Base-by-base conservation (phyloP, 2,888 invertebrate species). In the Tenthredo distinguenda region DNA sequence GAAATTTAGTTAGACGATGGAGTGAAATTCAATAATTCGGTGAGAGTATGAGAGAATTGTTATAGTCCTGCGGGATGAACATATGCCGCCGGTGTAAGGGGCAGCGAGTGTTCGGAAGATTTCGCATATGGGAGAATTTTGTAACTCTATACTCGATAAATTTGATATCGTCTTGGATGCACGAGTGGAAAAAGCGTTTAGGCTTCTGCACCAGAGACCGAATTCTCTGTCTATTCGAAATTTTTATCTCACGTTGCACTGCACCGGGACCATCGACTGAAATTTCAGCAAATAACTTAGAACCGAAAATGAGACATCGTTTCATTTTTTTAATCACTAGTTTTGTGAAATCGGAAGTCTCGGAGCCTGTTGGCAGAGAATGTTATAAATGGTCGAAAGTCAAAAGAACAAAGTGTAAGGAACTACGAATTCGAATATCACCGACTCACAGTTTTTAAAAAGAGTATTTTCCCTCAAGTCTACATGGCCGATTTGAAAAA, bases 71-170 rank as follows among this genome's bases (percentile, higher is more conserved):
- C 31, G n/a, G 50, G 34, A 55, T 55, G 7, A 15, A 31, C 50
- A 55, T 26, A 26, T 43, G 15, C 74, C 77, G 77, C 47, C 7
- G 9, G 55, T 50, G 50, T 5, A 62, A 21, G 62, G 21, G 31
- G 31, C 18, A 34, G 47, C n/a, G n/a, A 77, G 55, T 77, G 26
- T 74, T 26, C 43, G 21, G 12, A 26, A 26, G 43, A 47, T 74
- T 7, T 26, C 18, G 18, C 34, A 34, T 55, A 77, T 26, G 47
- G 77, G 34, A 21, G 55, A 77, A 55, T 31, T 62, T 83, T 87
- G 92, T 90, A 92, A 92, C 91, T 89, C 89, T 91, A 92, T 91
- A 91, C 91, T 90, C 89, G 90, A 92, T 92, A 92, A 92, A 92
- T 92, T 92, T 90, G 92, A 92, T 92, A 92, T 92, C 91, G 81